These are phyloP conservation scores for Procavia capensis DNA, from an alignment of 2,113 vertebrate species.

Conservation along the genomic window DNA sequence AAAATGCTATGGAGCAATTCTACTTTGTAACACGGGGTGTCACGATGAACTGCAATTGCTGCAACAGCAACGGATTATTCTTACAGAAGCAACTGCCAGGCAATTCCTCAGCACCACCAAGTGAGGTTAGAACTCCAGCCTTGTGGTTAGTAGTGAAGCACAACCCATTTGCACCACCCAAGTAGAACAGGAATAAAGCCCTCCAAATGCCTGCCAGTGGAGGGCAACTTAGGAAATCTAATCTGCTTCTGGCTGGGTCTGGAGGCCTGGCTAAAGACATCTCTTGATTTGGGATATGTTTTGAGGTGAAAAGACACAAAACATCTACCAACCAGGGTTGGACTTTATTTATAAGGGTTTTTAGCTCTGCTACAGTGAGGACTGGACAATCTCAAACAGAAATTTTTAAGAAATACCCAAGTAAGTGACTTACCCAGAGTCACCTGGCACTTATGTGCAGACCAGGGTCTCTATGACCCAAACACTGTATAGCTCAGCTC, in stretches of 20 bases:
- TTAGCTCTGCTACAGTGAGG: not conserved
- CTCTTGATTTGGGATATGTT: not conserved
- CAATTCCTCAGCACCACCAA: not conserved
- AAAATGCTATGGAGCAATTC: not conserved
- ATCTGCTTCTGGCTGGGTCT: not conserved
- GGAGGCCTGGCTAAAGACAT: not conserved
- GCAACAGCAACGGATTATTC: not conserved
- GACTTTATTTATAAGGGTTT: not conserved
- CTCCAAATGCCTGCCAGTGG: rapidly evolving
- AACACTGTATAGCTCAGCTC: not conserved
- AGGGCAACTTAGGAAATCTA: not conserved
- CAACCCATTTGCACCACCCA: not conserved
- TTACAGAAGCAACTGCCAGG: not conserved
- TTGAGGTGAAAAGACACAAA: not conserved
- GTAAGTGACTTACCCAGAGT: not conserved
- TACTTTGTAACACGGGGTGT: not conserved
- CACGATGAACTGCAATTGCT: not conserved
- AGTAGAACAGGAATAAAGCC: not conserved
- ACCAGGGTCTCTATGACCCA: not conserved
- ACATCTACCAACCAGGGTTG: not conserved
- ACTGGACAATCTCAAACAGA: not conserved
- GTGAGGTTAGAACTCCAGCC: not conserved
- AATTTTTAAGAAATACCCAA: not conserved
- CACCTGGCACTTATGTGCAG: not conserved
- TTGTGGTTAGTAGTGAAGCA: not conserved